Conservation (phyloP, 2,113 vertebrate species). For the Brachionichthys hirsutus region DNA sequence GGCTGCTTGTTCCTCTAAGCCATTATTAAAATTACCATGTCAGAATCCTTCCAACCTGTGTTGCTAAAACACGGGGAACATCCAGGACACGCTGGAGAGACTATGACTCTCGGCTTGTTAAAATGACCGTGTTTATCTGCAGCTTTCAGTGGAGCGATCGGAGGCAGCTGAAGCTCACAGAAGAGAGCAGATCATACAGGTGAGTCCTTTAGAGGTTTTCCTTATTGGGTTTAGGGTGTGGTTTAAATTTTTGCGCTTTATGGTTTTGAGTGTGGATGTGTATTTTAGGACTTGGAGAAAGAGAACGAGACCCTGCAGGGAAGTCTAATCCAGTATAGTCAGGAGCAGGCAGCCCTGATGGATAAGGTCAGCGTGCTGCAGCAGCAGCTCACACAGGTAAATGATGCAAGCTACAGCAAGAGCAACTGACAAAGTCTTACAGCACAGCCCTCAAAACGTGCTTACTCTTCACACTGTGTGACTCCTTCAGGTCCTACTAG, state of each 20-base stretch:
- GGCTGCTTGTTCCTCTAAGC: not conserved
- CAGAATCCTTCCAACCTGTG: not conserved
- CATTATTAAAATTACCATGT: not conserved
- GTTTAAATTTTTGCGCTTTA: not conserved
- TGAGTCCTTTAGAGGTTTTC: slow-evolving; percentile 39
- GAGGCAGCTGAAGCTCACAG: slow-evolving; percentile 60
- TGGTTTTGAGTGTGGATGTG: slow-evolving; percentile 1
- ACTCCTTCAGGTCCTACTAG: no score
- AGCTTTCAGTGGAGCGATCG: slow-evolving; percentile 70
- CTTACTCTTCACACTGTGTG: no score
- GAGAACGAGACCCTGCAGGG: slow-evolving; percentile 90
- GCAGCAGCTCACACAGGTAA: slow-evolving; percentile 89
- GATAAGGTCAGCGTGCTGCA: slow-evolving; percentile 87
- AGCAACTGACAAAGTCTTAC: no score
- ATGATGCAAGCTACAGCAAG: not conserved
- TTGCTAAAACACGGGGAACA: no score
- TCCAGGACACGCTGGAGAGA: no score
- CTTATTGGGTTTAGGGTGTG: not conserved
- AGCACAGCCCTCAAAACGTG: no score
- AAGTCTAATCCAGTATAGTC: slow-evolving; percentile 83
- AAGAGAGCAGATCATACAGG: slow-evolving; percentile 72
- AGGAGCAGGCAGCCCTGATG: slow-evolving; percentile 86
- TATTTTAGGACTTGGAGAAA: slow-evolving; percentile 83
- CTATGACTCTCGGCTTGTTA: no score
- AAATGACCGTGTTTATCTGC: slow-evolving; percentile 25